These are phyloP conservation scores for Macheiramphus alcinus DNA, from an alignment of 2,113 vertebrate genomes.

Conservation along the genomic window DNA sequence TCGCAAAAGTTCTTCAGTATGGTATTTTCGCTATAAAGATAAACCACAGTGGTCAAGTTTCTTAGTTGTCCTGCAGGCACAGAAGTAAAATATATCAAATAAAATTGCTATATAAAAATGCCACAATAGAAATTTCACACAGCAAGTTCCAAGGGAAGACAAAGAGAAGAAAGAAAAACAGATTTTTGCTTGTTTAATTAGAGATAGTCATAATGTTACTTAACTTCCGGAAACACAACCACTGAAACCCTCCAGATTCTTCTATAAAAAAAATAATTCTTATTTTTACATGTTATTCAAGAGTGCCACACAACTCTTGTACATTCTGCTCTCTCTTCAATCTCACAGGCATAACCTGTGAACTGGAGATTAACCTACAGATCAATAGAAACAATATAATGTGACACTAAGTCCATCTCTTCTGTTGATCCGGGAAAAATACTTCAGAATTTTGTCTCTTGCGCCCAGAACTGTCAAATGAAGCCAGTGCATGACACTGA, in stretches of 20 bases:
- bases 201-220: background rate
- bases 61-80: background rate
- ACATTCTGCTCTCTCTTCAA: background rate
- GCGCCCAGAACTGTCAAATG: background rate
- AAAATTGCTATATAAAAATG: background rate
- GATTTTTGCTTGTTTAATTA: background rate
- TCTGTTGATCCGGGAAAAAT: background rate
- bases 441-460: background rate
- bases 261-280: background rate
- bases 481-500: background rate
- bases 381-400: background rate
- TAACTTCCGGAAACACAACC: background rate
- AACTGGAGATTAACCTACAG: background rate
- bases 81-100: background rate
- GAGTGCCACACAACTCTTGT: background rate
- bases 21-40: background rate
- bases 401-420: background rate
- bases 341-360: background rate
- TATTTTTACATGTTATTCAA: background rate
- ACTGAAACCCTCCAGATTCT: background rate
- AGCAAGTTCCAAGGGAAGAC: background rate
- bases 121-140: background rate
- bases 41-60: background rate
- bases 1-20: background rate
- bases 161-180: background rate